These are phyloP conservation scores for Cotesia chilonis DNA, from an alignment of 1,140 invertebrate genomes.

Conservation along the genomic window DNA sequence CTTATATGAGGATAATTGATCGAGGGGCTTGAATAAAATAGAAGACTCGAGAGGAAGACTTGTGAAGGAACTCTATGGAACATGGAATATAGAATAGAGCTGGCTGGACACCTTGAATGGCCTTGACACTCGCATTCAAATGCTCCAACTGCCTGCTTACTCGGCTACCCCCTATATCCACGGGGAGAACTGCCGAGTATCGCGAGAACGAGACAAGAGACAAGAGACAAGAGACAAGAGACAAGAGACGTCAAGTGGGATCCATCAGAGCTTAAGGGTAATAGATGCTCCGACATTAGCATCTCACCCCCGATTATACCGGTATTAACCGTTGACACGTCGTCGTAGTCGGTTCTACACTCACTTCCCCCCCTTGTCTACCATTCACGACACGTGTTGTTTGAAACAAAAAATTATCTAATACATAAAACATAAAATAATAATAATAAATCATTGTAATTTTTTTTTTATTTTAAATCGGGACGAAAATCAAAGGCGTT, in stretches of 20 bases:
- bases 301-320: conserved; percentile 57
- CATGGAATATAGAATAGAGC: conserved; percentile 6
- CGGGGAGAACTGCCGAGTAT: not conserved
- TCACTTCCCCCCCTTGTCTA: not conserved
- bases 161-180: no score
- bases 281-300: conserved; percentile 64
- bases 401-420: conserved; percentile 10
- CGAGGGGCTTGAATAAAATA: no score
- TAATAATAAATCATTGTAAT: no score
- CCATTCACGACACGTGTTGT: conserved; percentile 17
- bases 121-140: conserved; percentile 19
- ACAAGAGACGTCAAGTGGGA: conserved; percentile 51
- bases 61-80: no score
- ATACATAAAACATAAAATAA: no score
- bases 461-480: not conserved
- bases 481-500: conserved; percentile 24
- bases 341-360: conserved; percentile 1
- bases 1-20: no score
- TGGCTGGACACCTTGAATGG: conserved; percentile 9
- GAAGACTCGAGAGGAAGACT: no score
- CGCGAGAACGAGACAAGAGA: conserved; percentile 1
- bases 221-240: conserved; percentile 27
- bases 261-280: conserved; percentile 61
- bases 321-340: conserved; percentile 53
- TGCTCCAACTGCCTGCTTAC: not conserved